These are phyloP conservation scores for Ia io DNA, from an alignment of 2,113 vertebrate species.

Conservation along the genomic window DNA sequence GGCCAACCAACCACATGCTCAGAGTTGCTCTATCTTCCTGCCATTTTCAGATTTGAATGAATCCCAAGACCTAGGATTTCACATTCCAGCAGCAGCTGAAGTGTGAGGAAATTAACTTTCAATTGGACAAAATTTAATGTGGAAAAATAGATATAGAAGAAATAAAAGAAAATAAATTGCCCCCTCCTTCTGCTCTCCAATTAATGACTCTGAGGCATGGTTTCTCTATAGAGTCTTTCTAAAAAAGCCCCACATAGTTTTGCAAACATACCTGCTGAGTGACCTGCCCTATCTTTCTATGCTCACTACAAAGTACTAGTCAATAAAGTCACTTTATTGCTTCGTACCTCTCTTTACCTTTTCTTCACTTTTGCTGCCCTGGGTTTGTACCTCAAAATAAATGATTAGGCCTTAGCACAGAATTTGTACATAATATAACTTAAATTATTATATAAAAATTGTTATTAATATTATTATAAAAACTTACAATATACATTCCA, in stretches of 20 bases:
- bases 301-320: neutral
- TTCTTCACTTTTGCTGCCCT: neutral
- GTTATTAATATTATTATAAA: neutral
- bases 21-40: neutral
- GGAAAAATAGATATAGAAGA: neutral
- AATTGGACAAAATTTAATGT: neutral
- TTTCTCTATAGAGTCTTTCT: neutral
- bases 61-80: neutral
- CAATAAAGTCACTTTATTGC: too few species aligned
- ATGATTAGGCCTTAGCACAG: neutral
- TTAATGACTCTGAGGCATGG: neutral
- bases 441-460: neutral
- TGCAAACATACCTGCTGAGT: neutral
- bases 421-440: neutral
- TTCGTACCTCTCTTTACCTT: neutral
- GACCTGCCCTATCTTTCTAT: rapidly evolving
- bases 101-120: neutral
- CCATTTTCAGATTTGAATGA: slow-evolving; percentile 11
- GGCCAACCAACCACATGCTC: neutral
- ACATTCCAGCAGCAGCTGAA: neutral
- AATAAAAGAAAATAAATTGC: neutral
- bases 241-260: neutral
- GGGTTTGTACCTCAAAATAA: slow-evolving; percentile 6
- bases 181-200: neutral
- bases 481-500: neutral